Percentiles rank a stretch among this genome's conserved stretches.
phyloP scores from a whole-genome alignment of 2,888 invertebrate species.

The Bugulina stolonifera region DNA sequence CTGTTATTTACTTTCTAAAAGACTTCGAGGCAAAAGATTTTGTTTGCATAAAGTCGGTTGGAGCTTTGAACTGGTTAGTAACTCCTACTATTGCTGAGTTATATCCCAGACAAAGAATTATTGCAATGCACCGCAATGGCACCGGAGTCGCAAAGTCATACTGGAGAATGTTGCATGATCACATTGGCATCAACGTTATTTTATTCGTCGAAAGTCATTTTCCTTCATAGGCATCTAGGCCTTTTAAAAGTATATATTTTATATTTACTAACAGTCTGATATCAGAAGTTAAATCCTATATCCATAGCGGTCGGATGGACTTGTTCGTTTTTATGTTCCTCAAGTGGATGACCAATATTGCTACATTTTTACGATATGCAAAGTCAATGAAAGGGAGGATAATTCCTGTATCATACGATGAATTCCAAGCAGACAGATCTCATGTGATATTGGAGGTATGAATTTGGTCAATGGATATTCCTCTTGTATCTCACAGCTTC shows the following conservation, averaged over 20 bases:
- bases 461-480: too few species aligned
- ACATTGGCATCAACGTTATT: background rate
- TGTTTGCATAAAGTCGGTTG: background rate
- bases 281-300: background rate
- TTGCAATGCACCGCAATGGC: background rate
- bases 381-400: background rate
- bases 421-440: background rate
- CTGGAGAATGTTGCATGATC: background rate
- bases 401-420: background rate
- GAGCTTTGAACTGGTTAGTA: background rate
- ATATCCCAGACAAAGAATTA: background rate
- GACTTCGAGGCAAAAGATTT: background rate
- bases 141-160: background rate
- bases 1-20: background rate
- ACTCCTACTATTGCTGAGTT: background rate
- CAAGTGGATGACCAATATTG: background rate
- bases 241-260: background rate
- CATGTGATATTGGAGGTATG: slow-evolving; percentile 1
- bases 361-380: background rate
- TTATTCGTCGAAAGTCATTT: background rate
- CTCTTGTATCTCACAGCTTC: too few species aligned
- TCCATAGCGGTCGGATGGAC: background rate
- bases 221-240: background rate
- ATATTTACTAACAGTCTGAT: background rate
- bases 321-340: background rate